Conservation (phyloP, 2,888 invertebrate genomes). For the Mimachlamys varia region DNA sequence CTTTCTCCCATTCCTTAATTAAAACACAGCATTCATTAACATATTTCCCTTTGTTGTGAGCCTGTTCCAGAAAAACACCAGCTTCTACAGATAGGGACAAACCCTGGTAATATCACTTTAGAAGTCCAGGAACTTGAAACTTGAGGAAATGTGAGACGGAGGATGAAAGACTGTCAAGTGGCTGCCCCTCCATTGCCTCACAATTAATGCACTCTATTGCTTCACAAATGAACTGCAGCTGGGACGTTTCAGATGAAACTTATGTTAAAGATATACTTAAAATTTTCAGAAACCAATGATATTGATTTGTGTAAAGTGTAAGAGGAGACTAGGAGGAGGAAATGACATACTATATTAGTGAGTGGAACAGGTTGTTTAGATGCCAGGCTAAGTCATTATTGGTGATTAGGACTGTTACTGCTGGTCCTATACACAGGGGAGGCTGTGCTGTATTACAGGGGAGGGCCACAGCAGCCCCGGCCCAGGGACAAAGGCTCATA, state of each 20-base stretch:
- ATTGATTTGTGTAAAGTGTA: neutral
- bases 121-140: conserved; percentile 22
- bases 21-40: conserved; percentile 31
- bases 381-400: neutral
- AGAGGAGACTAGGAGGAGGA: neutral
- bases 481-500: too few relatives aligned
- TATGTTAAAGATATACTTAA: neutral
- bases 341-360: too few relatives aligned
- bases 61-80: neutral
- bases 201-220: conserved; percentile 31
- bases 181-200: neutral
- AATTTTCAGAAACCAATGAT: neutral
- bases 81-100: conserved; percentile 10
- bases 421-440: neutral
- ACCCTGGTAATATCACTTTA: neutral
- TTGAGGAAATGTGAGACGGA: conserved; percentile 30
- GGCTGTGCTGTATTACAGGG: neutral
- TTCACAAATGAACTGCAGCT: conserved; percentile 31
- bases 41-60: conserved; percentile 17
- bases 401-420: neutral
- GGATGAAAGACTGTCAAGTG: conserved; percentile 36
- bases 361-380: neutral
- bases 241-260: conserved; percentile 7
- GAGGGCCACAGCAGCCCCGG: too few relatives aligned
- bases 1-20: conserved; percentile 30